Conservation (phyloP, 2,797 vertebrate genomes). For the Ceryle rudis region DNA sequence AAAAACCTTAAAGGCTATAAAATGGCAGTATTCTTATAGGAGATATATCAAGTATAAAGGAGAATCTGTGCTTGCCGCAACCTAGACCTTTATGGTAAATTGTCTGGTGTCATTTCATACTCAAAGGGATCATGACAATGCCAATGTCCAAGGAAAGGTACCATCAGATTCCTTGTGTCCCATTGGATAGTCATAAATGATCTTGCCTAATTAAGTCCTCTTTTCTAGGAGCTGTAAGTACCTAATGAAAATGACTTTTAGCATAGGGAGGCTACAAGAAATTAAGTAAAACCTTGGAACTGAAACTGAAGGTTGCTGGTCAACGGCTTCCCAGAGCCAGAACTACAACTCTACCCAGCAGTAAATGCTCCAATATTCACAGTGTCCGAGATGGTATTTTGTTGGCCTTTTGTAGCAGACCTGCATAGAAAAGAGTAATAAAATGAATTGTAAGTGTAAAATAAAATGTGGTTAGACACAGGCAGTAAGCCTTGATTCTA, state of each 20-base stretch:
- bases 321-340: not conserved
- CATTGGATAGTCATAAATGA: not conserved
- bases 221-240: not conserved
- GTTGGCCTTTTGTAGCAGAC: not conserved
- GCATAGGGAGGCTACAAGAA: not conserved
- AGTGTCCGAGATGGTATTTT: not conserved
- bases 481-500: not conserved
- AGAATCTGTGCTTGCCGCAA: not conserved
- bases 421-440: not conserved
- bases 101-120: not conserved
- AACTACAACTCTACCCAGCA: not conserved
- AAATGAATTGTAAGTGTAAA: not conserved
- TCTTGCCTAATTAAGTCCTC: not conserved
- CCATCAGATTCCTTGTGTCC: not conserved
- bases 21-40: not conserved
- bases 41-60: not conserved
- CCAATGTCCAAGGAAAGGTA: not conserved
- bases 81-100: not conserved
- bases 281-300: not conserved
- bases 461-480: not conserved
- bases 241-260: not conserved
- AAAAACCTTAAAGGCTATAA: not conserved
- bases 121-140: not conserved
- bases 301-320: not conserved
- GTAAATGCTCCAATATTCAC: not conserved